A percentile compares a stretch with the other conserved stretches of the same genome.
Evolutionary conservation across 2,113 vertebrate species (phyloP).

Genomic region (Himantopus leucocephalus): DNA sequence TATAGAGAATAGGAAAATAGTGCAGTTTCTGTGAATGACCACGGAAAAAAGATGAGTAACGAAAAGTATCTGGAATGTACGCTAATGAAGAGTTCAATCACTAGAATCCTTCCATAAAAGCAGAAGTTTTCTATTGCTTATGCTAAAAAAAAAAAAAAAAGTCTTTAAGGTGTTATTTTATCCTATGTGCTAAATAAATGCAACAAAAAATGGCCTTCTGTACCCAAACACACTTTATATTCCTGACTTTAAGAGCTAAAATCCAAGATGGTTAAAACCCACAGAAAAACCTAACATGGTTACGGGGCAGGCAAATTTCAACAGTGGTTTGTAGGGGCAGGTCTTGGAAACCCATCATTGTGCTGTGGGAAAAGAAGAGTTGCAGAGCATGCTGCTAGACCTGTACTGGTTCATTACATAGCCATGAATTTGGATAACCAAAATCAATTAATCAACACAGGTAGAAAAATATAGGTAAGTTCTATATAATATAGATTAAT

Average conservation of each 20-base stretch:
- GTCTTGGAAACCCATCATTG: not conserved
- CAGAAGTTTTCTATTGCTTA: not conserved
- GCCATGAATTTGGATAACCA: not conserved
- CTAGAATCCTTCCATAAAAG: not conserved
- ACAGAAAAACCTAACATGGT: accelerated
- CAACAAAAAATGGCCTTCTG: not conserved
- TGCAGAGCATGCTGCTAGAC: not conserved
- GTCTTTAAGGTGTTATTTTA: not conserved
- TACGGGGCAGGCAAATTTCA: not conserved
- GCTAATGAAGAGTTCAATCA: not conserved
- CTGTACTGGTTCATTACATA: not conserved
- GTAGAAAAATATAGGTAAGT: not conserved
- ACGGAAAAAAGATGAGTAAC: not conserved
- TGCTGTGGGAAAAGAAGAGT: not conserved
- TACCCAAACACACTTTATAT: not conserved
- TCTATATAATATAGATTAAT: not conserved
- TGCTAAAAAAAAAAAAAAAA: not conserved
- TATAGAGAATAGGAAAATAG: not conserved
- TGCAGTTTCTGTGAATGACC: not conserved
- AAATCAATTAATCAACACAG: not conserved
- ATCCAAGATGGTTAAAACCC: not conserved
- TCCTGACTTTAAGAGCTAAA: not conserved
- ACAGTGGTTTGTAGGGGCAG: not conserved
- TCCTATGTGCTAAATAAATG: not conserved
- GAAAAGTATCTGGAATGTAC: not conserved